Evolutionary conservation across 2,797 vertebrate genomes (phyloP).

Genomic region (Synanceia verrucosa): DNA sequence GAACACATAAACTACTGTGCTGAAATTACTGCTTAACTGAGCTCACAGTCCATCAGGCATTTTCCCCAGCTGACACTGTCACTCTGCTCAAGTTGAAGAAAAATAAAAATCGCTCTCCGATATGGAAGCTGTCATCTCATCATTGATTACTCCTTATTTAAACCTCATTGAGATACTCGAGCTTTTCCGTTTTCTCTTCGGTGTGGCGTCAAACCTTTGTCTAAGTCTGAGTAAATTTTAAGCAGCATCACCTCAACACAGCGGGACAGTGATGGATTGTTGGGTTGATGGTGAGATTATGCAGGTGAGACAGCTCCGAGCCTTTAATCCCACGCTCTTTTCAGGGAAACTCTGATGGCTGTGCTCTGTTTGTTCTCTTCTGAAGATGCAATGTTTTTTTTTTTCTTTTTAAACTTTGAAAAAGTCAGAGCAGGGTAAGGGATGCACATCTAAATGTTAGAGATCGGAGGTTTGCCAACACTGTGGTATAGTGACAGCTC

Average conservation of each 20-base stretch:
- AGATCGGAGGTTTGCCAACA: constrained; percentile 18
- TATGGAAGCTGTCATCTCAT: constrained; percentile 54
- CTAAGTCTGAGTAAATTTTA: constrained; percentile 51
- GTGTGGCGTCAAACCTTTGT: constrained; percentile 46
- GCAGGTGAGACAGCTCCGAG: constrained; percentile 68
- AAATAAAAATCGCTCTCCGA: constrained; percentile 38
- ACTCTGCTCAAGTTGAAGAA: constrained; percentile 37
- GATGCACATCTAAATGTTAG: constrained; percentile 38
- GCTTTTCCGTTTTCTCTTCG: constrained; percentile 40
- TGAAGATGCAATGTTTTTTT: constrained; percentile 32
- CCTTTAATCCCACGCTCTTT: constrained; percentile 70
- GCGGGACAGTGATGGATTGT: constrained; percentile 65
- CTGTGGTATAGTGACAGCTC: constrained; percentile 32
- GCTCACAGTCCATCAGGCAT: constrained; percentile 24
- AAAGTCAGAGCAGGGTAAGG: constrained; percentile 18
- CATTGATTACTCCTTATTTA: constrained; percentile 59
- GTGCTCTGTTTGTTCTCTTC: constrained; percentile 37
- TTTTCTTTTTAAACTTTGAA: constrained; percentile 46
- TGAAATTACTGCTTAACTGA: constrained; percentile 42
- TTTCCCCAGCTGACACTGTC: constrained; percentile 38
- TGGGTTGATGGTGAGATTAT: constrained; percentile 67
- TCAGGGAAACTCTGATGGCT: constrained; percentile 49
- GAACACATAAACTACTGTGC: constrained; percentile 8
- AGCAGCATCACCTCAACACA: constrained; percentile 22
- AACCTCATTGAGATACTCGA: constrained; percentile 52